A percentile compares a stretch with the other conserved stretches of the same genome.
phyloP scores from a whole-genome alignment of 2,888 invertebrate genomes.

The Pemphredon lugubris region DNA sequence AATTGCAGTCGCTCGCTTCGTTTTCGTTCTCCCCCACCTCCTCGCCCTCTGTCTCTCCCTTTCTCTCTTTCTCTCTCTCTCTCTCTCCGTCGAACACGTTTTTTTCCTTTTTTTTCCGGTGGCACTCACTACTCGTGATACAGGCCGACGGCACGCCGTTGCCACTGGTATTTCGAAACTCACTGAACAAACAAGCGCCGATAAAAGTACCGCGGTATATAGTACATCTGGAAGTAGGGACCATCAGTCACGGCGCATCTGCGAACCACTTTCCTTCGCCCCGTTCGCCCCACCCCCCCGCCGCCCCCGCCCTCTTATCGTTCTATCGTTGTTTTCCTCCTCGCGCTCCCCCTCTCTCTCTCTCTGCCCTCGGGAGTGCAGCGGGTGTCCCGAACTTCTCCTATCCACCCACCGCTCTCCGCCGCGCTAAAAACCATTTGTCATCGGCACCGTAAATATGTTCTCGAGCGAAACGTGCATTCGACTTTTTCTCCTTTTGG shows the following conservation, averaged over 20 bases:
- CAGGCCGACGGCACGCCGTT: constrained; percentile 62
- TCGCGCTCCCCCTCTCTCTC: constrained; percentile 17
- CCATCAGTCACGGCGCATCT: constrained; percentile 81
- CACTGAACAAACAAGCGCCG: constrained; percentile 80
- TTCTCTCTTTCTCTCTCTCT: too few species aligned
- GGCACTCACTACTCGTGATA: constrained; percentile 48
- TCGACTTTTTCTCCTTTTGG: constrained; percentile 46
- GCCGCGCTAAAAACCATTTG: constrained; percentile 76
- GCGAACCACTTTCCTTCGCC: constrained; percentile 71
- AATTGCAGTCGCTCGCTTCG: constrained; percentile 59
- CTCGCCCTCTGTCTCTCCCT: too few species aligned
- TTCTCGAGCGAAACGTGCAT: constrained; percentile 65
- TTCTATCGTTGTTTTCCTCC: too few species aligned
- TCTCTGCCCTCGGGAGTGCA: constrained; percentile 37
- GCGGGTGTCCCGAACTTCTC: constrained; percentile 59
- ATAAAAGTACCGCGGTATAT: constrained; percentile 78
- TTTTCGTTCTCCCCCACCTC: constrained; percentile 43
- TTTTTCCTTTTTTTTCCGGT: constrained; percentile 11
- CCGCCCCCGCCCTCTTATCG: constrained; percentile 10
- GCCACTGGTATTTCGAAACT: constrained; percentile 68
- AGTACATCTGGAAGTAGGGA: constrained; percentile 80
- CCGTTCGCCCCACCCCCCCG: constrained; percentile 32
- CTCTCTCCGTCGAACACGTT: too few species aligned
- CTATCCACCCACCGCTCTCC: constrained; percentile 43
- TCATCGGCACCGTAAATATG: constrained; percentile 78